Conservation (phyloP, 1,140 invertebrate species). For the Ylistrum balloti region DNA sequence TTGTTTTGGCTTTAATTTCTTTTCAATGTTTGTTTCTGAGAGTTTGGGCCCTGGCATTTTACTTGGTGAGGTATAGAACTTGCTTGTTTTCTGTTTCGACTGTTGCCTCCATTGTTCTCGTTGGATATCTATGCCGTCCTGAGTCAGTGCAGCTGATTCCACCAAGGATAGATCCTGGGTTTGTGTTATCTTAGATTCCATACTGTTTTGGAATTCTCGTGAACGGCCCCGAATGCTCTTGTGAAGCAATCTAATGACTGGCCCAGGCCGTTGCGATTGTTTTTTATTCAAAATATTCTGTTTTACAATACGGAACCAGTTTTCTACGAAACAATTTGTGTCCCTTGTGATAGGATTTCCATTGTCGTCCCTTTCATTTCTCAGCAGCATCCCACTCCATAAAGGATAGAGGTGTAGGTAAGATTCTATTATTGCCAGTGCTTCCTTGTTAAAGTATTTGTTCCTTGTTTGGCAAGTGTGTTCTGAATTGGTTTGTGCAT, state of each 20-base stretch:
- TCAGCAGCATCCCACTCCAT: constrained; percentile 40
- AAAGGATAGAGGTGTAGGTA: constrained; percentile 41
- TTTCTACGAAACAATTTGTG: constrained; percentile 45
- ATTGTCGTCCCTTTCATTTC: too few relatives aligned
- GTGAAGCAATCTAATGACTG: constrained; percentile 3
- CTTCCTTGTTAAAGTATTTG: background rate
- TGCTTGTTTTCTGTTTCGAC: too few relatives aligned
- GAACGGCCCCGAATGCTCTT: background rate
- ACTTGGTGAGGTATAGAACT: too few relatives aligned
- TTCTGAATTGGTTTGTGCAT: background rate
- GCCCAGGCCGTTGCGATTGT: background rate
- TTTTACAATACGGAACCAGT: constrained; percentile 46
- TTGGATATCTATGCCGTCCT: too few relatives aligned
- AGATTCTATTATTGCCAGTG: background rate
- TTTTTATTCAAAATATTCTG: constrained; percentile 40
- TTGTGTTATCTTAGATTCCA: too few relatives aligned
- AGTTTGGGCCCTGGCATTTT: too few relatives aligned
- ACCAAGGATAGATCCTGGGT: too few relatives aligned
- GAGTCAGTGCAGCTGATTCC: too few relatives aligned
- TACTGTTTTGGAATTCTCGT: too few relatives aligned
- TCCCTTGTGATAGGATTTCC: constrained; percentile 8
- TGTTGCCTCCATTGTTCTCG: too few relatives aligned
- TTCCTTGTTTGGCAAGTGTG: background rate
- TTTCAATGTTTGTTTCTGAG: too few relatives aligned
- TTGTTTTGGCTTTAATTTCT: too few relatives aligned